Percentiles rank a stretch among this genome's conserved stretches.
Conservation (phyloP, 23 tunicate species). For the Botrylloides violaceus region DNA sequence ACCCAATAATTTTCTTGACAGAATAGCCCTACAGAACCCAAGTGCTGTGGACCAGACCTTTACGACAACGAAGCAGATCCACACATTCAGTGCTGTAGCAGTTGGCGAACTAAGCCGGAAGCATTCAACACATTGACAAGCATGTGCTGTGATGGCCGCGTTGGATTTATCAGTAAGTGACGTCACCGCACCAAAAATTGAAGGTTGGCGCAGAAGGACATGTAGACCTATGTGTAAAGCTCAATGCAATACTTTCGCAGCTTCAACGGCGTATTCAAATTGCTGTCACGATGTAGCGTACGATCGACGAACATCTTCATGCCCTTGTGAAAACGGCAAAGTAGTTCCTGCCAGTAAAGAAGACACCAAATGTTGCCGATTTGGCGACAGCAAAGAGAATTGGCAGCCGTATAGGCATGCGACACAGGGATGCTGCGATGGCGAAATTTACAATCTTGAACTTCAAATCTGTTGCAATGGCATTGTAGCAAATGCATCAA, state of each 20-base stretch:
- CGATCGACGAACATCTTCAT: conserved; percentile 67
- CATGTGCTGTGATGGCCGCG: conserved; percentile 77
- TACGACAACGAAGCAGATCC: conserved; percentile 4
- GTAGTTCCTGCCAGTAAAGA: conserved; percentile 10
- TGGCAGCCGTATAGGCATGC: conserved; percentile 23
- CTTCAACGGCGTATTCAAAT: conserved; percentile 53
- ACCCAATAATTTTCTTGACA: too few species aligned
- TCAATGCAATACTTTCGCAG: too few species aligned
- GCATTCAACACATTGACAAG: conserved; percentile 42
- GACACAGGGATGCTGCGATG: conserved; percentile 65
- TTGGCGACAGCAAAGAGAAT: conserved; percentile 5
- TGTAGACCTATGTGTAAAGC: too few species aligned
- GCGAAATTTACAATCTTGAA: conserved; percentile 26
- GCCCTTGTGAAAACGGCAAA: conserved; percentile 68
- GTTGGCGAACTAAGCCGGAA: conserved; percentile 37
- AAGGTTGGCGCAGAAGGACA: too few species aligned
- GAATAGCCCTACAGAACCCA: conserved; percentile 21
- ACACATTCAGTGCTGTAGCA: conserved; percentile 43
- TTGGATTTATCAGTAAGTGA: conserved; percentile 43
- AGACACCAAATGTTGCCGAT: conserved; percentile 15
- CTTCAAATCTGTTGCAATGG: conserved; percentile 62
- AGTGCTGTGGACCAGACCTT: conserved; percentile 49
- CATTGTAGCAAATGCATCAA: conserved; percentile 29
- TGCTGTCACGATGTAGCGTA: conserved; percentile 73
- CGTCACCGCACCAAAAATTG: background rate